Evolutionary conservation across 2,113 vertebrate species (phyloP).

Genomic region (Maccullochella peelii): DNA sequence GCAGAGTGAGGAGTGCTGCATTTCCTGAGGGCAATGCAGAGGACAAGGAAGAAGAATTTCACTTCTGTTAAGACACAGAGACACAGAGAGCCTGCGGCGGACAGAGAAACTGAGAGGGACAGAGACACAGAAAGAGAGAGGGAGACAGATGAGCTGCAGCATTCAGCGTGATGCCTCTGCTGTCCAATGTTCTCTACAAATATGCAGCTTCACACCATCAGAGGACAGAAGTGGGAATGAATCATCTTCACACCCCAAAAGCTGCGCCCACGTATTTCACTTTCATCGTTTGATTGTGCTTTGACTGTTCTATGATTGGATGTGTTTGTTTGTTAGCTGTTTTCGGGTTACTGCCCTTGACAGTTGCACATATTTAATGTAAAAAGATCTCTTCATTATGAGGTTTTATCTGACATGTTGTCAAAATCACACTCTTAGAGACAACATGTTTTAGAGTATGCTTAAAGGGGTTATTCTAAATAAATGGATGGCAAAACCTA

Average conservation of each 20-base stretch:
- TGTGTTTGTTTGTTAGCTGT: background rate
- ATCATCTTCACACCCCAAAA: constrained; percentile 52
- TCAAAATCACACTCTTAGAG: constrained; percentile 2
- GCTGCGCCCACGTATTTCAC: constrained; percentile 16
- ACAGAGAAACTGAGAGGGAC: constrained; percentile 41
- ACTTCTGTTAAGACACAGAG: constrained; percentile 49
- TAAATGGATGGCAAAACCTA: background rate
- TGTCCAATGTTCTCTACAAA: constrained; percentile 40
- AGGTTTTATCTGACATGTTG: background rate
- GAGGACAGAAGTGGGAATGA: constrained; percentile 59
- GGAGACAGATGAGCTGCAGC: constrained; percentile 43
- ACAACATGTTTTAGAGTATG: constrained; percentile 14
- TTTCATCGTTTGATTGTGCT: background rate
- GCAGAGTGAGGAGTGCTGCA: constrained; percentile 82
- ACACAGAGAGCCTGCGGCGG: constrained; percentile 10
- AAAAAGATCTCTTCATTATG: constrained; percentile 8
- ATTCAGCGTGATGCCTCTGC: constrained; percentile 39
- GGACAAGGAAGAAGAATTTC: constrained; percentile 72
- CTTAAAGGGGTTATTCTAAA: background rate
- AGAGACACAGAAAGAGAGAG: constrained; percentile 8
- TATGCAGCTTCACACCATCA: constrained; percentile 40
- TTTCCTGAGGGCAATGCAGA: constrained; percentile 83
- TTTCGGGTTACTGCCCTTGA: constrained; percentile 1
- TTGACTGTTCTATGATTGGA: constrained; percentile 6
- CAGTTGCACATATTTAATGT: constrained; percentile 5